These are phyloP conservation scores for Lytechinus pictus DNA, from an alignment of 35 echinoderm and acorn worm species.

Conservation along the genomic window DNA sequence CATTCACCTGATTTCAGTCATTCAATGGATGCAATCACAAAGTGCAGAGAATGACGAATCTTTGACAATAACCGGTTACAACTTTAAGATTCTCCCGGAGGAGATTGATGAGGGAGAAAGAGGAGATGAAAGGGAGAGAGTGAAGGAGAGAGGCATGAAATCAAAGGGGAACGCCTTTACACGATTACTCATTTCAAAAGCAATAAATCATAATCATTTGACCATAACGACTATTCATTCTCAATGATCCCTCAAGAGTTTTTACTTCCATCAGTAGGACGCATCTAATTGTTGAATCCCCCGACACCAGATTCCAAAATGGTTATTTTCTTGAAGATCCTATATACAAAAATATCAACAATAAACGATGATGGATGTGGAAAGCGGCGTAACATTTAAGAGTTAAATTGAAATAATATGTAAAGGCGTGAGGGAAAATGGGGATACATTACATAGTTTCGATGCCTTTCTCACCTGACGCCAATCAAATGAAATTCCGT, in stretches of 20 bases:
- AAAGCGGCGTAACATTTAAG: not conserved
- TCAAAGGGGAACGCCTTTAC: constrained; percentile 22
- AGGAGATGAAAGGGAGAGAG: not conserved
- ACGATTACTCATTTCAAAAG: constrained; percentile 31
- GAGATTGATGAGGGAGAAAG: not conserved
- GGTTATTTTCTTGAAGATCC: not conserved
- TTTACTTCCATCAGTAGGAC: not conserved
- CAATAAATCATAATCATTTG: constrained; percentile 34
- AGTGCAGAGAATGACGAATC: not conserved
- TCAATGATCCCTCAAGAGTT: not conserved
- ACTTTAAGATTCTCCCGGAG: not conserved
- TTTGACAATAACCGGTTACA: constrained; percentile 9
- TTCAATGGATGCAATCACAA: not conserved
- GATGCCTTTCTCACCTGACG: constrained; percentile 26
- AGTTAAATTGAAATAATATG: constrained; percentile 4
- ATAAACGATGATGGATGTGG: not conserved
- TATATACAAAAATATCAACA: not conserved
- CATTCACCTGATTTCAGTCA: not conserved
- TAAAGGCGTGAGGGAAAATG: not conserved
- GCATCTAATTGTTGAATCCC: constrained; percentile 25
- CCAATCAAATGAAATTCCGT: constrained; percentile 36
- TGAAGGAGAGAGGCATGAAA: not conserved
- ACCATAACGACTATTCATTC: constrained; percentile 39
- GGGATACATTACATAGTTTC: constrained; percentile 27
- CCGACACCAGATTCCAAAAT: not conserved